These are phyloP conservation scores for Gouania willdenowi DNA, from an alignment of 2,797 vertebrate genomes.

Conservation along the genomic window DNA sequence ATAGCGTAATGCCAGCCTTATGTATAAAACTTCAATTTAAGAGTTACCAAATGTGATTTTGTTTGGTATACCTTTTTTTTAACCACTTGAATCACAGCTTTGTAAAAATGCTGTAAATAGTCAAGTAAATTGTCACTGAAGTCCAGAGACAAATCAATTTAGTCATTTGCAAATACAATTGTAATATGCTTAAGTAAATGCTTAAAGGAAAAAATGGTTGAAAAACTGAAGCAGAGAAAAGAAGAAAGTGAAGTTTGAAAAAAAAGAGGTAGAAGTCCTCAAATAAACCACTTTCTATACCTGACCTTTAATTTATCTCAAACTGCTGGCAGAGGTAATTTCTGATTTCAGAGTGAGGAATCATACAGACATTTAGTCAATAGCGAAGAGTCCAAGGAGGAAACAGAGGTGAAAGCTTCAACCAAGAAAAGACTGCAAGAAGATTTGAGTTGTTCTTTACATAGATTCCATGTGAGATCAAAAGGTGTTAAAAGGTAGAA, in stretches of 20 bases:
- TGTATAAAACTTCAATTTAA: no score
- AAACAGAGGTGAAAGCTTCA: conserved; percentile 48
- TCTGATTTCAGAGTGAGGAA: conserved; percentile 44
- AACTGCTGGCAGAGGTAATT: conserved; percentile 41
- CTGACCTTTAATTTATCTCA: conserved; percentile 45
- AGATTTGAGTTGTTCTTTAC: conserved; percentile 24
- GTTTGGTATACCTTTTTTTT: no score
- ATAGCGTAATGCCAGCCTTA: no score
- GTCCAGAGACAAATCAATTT: conserved; percentile 65
- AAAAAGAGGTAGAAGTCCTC: neutral
- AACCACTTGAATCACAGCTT: conserved; percentile 53
- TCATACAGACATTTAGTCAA: conserved; percentile 42
- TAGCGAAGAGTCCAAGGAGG: conserved; percentile 48
- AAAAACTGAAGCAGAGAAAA: conserved; percentile 55
- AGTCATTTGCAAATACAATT: conserved; percentile 64
- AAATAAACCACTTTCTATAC: conserved; percentile 52
- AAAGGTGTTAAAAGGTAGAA: conserved; percentile 10
- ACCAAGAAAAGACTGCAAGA: conserved; percentile 36
- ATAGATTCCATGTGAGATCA: conserved; percentile 34
- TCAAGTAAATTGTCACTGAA: conserved; percentile 70
- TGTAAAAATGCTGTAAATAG: conserved; percentile 58
- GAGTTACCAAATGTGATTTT: no score
- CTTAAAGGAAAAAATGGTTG: conserved; percentile 66
- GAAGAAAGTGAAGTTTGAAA: neutral
- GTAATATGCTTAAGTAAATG: conserved; percentile 48